These are phyloP conservation scores for Heliconius congener DNA, from an alignment of 1,140 invertebrate species.

Conservation along the genomic window DNA sequence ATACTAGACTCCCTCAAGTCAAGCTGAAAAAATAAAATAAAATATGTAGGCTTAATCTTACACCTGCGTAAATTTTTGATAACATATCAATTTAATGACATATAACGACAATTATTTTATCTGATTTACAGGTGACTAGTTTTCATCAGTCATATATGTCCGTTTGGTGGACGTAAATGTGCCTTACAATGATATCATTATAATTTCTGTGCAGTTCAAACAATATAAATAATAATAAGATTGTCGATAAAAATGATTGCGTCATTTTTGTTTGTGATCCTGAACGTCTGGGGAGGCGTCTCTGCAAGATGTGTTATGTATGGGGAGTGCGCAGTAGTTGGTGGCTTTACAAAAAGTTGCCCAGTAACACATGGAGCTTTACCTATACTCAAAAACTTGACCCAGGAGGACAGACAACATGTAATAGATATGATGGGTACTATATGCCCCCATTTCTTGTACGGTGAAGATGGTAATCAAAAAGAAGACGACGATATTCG, in stretches of 20 bases:
- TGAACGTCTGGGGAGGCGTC: slow-evolving; percentile 48
- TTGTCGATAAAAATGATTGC: slow-evolving; percentile 23
- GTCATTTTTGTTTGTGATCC: slow-evolving; percentile 27
- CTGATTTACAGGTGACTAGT: slow-evolving; percentile 15
- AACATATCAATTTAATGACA: slow-evolving; percentile 52
- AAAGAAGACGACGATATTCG: slow-evolving; percentile 51
- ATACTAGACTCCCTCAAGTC: too few relatives aligned
- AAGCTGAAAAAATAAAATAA: too few relatives aligned
- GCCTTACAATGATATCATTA: slow-evolving; percentile 11
- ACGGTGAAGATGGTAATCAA: slow-evolving; percentile 52
- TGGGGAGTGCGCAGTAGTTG: slow-evolving; percentile 50
- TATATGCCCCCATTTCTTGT: slow-evolving; percentile 58
- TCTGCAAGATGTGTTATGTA: slow-evolving; percentile 59
- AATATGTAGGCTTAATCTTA: slow-evolving; percentile 39
- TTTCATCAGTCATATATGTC: slow-evolving; percentile 21
- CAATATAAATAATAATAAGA: neutral
- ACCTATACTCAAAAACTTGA: slow-evolving; percentile 57
- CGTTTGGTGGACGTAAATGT: neutral
- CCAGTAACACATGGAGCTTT: slow-evolving; percentile 74
- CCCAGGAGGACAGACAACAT: slow-evolving; percentile 34
- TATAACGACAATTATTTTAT: slow-evolving; percentile 7
- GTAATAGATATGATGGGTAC: slow-evolving; percentile 40
- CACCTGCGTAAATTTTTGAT: slow-evolving; percentile 63
- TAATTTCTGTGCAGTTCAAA: slow-evolving; percentile 14
- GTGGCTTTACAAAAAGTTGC: slow-evolving; percentile 69